phyloP scores from a whole-genome alignment of 1,140 invertebrate genomes.

The Lucilia sericata region DNA sequence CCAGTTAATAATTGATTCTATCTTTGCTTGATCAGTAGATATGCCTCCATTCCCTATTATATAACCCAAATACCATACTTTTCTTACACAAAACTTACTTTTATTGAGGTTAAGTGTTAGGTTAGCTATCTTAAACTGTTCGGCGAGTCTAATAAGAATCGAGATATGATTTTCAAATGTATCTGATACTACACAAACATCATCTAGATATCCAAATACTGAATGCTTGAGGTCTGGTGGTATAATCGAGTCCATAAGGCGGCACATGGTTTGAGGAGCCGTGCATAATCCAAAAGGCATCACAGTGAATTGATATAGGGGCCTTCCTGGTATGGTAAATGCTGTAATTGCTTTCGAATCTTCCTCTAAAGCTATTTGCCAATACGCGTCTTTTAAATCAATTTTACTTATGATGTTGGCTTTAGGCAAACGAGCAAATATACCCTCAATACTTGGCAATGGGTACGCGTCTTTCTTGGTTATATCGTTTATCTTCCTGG shows the following conservation, averaged over 20 bases:
- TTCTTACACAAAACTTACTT: neutral
- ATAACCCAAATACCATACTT: neutral
- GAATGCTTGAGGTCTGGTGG: slow-evolving; percentile 30
- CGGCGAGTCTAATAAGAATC: neutral
- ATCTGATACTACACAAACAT: slow-evolving; percentile 51
- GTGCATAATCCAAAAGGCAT: slow-evolving; percentile 68
- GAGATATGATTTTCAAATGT: neutral
- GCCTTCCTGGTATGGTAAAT: neutral
- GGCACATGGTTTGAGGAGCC: slow-evolving; percentile 50
- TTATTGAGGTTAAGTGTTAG: neutral
- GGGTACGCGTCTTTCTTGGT: slow-evolving; percentile 49
- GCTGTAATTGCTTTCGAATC: slow-evolving; percentile 1
- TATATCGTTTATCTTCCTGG: slow-evolving; percentile 54
- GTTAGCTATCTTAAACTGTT: neutral
- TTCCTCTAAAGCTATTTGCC: neutral
- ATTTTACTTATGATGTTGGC: slow-evolving; percentile 49
- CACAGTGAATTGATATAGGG: too few species aligned
- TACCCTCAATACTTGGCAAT: slow-evolving; percentile 52
- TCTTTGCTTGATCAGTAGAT: neutral
- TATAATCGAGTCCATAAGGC: slow-evolving; percentile 49
- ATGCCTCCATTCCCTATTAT: neutral
- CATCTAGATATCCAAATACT: slow-evolving; percentile 58
- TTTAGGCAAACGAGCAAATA: slow-evolving; percentile 50
- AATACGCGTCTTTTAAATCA: slow-evolving; percentile 48
- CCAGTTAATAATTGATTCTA: neutral